Evolutionary conservation across 1,140 invertebrate genomes (phyloP).

Genomic region (Anastrepha ludens): DNA sequence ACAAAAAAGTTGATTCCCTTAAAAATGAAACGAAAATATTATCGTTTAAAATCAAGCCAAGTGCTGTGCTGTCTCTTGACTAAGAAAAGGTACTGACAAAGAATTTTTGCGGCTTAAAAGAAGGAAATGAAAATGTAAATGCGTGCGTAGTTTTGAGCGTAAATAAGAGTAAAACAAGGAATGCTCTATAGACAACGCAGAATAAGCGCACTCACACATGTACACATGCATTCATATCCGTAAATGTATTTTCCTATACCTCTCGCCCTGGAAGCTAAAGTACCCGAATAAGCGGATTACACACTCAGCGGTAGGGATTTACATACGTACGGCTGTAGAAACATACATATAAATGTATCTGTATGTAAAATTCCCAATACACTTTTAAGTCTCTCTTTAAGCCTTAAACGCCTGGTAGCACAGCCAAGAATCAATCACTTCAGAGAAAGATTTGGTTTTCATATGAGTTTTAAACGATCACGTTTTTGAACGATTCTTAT

Average conservation of each 20-base stretch:
- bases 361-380: too few species aligned
- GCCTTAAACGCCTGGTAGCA: too few species aligned
- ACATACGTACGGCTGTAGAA: too few species aligned
- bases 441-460: too few species aligned
- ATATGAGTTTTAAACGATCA: too few species aligned
- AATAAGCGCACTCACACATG: background rate
- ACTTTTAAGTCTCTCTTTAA: too few species aligned
- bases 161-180: background rate
- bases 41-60: background rate
- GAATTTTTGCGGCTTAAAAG: background rate
- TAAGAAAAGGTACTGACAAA: background rate
- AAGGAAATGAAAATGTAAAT: background rate
- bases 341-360: too few species aligned
- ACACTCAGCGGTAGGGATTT: background rate
- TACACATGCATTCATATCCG: background rate
- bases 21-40: background rate
- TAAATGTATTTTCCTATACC: too few species aligned
- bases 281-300: conserved; percentile 21
- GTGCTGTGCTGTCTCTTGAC: background rate
- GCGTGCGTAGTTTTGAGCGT: background rate
- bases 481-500: too few species aligned
- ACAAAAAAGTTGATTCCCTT: background rate
- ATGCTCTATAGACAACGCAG: background rate
- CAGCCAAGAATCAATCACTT: too few species aligned
- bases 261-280: background rate